These are phyloP conservation scores for Mesochorus sp. DNA, from an alignment of 2,888 invertebrate genomes.

Conservation along the genomic window DNA sequence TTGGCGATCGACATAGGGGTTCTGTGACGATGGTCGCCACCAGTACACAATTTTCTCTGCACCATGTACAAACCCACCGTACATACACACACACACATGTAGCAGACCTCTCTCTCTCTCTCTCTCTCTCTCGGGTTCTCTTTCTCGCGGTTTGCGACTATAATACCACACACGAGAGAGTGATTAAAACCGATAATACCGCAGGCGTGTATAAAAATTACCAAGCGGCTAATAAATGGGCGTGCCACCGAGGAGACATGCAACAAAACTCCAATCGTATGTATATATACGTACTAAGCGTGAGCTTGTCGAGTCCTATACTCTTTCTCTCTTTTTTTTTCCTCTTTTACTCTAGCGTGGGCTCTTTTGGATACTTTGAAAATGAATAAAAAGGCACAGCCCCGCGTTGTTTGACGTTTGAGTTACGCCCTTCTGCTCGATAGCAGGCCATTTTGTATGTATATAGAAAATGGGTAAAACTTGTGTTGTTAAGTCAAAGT, in stretches of 20 bases:
- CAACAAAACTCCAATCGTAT: conserved; percentile 75
- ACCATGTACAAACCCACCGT: not conserved
- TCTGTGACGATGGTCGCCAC: conserved; percentile 54
- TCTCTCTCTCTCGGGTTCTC: not conserved
- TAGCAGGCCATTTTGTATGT: not conserved
- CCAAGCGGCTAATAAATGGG: conserved; percentile 74
- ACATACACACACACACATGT: not conserved
- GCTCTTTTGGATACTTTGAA: too few relatives aligned
- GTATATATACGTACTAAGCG: conserved; percentile 62
- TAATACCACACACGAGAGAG: conserved; percentile 45
- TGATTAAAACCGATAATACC: conserved; percentile 74
- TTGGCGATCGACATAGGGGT: conserved; percentile 58
- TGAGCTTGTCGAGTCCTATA: conserved; percentile 71
- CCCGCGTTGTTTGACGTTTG: too few relatives aligned
- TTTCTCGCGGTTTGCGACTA: conserved; percentile 12
- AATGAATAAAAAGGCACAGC: too few relatives aligned
- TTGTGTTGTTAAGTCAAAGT: not conserved
- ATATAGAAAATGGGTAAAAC: not conserved
- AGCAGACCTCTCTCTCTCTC: not conserved
- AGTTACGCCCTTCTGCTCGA: not conserved
- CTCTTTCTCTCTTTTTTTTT: conserved; percentile 46
- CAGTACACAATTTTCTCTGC: conserved; percentile 52
- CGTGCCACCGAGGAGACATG: conserved; percentile 73
- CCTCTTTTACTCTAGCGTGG: not conserved
- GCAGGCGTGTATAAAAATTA: conserved; percentile 71